phyloP scores from a whole-genome alignment of 2,888 invertebrate species.

The Ypsolopha scabrella region DNA sequence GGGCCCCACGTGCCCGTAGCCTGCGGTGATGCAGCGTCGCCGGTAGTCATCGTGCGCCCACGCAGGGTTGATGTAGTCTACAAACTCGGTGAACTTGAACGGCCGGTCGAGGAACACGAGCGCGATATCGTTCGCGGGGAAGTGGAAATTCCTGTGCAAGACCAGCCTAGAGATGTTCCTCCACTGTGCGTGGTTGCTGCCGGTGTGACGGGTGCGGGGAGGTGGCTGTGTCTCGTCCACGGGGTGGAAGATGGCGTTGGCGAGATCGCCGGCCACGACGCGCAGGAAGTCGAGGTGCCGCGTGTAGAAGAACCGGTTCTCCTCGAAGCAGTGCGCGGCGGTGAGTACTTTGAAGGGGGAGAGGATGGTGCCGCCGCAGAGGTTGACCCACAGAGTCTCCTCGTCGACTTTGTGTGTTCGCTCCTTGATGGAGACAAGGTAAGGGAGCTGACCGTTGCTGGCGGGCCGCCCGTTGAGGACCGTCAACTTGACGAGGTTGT shows the following conservation, averaged over 20 bases:
- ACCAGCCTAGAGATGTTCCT: conserved; percentile 14
- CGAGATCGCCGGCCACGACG: conserved; percentile 30
- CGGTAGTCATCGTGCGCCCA: conserved; percentile 20
- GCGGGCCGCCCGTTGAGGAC: conserved; percentile 34
- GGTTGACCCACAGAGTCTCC: conserved; percentile 25
- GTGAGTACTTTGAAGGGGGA: conserved; percentile 25
- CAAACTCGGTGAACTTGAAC: conserved; percentile 21
- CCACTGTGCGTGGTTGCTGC: conserved; percentile 21
- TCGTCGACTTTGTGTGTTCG: conserved; percentile 4
- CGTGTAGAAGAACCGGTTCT: conserved; percentile 23
- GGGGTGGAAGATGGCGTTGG: conserved; percentile 20
- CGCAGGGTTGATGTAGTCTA: conserved; percentile 21
- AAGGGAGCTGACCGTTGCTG: conserved; percentile 26
- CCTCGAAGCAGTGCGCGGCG: conserved; percentile 52
- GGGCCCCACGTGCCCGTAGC: conserved; percentile 27
- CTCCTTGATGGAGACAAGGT: conserved; percentile 31
- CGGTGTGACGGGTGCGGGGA: conserved; percentile 14
- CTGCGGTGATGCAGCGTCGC: conserved; percentile 25
- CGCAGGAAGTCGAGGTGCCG: conserved; percentile 20
- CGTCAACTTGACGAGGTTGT: conserved; percentile 22
- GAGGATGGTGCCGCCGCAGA: conserved; percentile 48
- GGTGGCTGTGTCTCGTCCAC: not conserved
- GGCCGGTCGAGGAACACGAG: conserved; percentile 18
- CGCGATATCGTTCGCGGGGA: conserved; percentile 36
- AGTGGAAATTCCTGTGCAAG: conserved; percentile 19